Evolutionary conservation across 2,113 vertebrate species (phyloP).

Genomic region (Mystacornis crossleyi): DNA sequence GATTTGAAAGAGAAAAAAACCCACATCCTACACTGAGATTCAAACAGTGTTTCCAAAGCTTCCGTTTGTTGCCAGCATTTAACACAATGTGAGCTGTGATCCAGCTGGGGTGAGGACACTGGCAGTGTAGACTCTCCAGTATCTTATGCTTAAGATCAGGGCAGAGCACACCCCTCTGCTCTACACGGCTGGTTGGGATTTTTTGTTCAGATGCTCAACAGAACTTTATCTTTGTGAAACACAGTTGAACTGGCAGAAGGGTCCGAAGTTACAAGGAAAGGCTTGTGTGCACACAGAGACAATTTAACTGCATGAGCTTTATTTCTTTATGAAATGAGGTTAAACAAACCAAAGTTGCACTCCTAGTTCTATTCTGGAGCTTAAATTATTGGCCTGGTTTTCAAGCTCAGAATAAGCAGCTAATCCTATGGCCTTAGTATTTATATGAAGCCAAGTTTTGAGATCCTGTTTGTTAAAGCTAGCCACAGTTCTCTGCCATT

Average conservation of each 20-base stretch:
- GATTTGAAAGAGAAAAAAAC: not conserved
- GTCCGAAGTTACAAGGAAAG: not conserved
- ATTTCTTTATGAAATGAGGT: not conserved
- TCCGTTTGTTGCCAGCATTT: not conserved
- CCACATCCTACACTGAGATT: not conserved
- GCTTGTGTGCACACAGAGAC: not conserved
- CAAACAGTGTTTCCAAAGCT: not conserved
- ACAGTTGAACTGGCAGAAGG: not conserved
- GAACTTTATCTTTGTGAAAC: not conserved
- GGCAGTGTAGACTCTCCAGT: not conserved
- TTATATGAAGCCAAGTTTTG: not conserved
- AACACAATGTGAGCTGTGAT: not conserved
- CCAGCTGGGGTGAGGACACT: not conserved
- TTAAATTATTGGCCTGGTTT: not conserved
- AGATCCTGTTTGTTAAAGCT: not conserved
- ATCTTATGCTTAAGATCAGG: not conserved
- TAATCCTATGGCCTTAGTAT: not conserved
- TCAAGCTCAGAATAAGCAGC: not conserved
- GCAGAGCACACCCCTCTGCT: not conserved
- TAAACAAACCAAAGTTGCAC: not conserved
- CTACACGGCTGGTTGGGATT: not conserved
- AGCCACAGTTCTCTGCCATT: not conserved
- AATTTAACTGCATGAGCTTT: not conserved
- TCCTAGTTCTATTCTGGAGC: not conserved
- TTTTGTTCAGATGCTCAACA: not conserved